phyloP scores from a whole-genome alignment of 2,888 invertebrate genomes.

The Caenorhabditis doughertyi region DNA sequence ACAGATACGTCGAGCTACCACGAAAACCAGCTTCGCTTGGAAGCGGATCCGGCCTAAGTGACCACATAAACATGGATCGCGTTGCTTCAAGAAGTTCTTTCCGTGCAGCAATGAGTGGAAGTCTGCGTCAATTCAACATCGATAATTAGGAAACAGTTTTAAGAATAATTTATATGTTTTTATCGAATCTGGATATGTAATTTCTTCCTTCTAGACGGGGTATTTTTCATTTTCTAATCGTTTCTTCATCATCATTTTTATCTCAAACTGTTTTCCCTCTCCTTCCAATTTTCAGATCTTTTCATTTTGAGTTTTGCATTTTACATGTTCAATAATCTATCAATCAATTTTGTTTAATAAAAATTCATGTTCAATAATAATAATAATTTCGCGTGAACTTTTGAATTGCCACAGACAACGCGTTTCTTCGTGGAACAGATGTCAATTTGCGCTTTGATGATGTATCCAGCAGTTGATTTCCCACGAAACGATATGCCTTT shows the following conservation, averaged over 20 bases:
- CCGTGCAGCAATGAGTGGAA: slow-evolving; percentile 56
- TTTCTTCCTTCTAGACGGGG: slow-evolving; percentile 4
- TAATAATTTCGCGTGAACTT: slow-evolving; percentile 38
- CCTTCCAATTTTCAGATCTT: neutral
- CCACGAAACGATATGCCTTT: neutral
- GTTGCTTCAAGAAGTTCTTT: slow-evolving; percentile 52
- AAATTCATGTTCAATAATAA: slow-evolving; percentile 13
- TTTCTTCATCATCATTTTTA: neutral
- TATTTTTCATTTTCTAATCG: slow-evolving; percentile 18
- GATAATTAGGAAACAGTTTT: slow-evolving; percentile 10
- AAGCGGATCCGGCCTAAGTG: slow-evolving; percentile 19
- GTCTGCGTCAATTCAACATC: slow-evolving; percentile 41
- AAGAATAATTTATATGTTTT: neutral
- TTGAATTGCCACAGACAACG: neutral
- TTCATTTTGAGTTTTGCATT: slow-evolving; percentile 11
- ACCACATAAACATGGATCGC: slow-evolving; percentile 20
- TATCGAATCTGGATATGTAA: neutral
- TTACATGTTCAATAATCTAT: slow-evolving; percentile 34
- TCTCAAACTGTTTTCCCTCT: slow-evolving; percentile 7
- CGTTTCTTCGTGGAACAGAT: neutral
- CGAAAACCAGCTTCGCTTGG: slow-evolving; percentile 39
- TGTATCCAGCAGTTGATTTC: neutral
- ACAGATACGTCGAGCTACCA: slow-evolving; percentile 47
- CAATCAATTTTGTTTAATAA: slow-evolving; percentile 21
- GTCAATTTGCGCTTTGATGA: neutral